These are phyloP conservation scores for Zenarchopterus dispar DNA, from an alignment of 2,797 vertebrate genomes.

Conservation along the genomic window DNA sequence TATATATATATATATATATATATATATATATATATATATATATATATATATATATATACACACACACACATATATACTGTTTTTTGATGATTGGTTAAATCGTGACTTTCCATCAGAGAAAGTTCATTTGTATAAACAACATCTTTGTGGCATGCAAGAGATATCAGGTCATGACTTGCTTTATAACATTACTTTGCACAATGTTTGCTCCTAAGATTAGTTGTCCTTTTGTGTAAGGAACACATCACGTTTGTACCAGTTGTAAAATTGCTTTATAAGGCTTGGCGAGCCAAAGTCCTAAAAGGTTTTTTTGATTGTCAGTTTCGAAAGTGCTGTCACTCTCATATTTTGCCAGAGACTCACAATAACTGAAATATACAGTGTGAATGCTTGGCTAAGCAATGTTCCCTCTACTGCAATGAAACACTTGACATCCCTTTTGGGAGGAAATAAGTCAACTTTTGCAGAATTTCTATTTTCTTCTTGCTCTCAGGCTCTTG, in stretches of 20 bases:
- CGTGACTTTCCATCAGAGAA: too few species aligned
- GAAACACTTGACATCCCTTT: constrained; percentile 42
- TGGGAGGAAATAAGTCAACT: constrained; percentile 36
- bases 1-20: too few species aligned
- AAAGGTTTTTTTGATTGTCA: constrained; percentile 13
- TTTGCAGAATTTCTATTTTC: constrained; percentile 9
- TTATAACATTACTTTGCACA: neutral
- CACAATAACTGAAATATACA: constrained; percentile 14
- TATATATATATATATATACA: too few species aligned
- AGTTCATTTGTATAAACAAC: too few species aligned
- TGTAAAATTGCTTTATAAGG: neutral
- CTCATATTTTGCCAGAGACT: constrained; percentile 25
- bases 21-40: too few species aligned
- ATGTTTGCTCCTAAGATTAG: neutral
- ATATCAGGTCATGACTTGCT: neutral
- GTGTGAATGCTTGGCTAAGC: constrained; percentile 28
- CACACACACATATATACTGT: too few species aligned
- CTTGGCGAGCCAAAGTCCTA: constrained; percentile 6
- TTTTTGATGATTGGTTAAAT: too few species aligned
- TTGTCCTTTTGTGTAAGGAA: neutral
- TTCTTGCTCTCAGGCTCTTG: neutral
- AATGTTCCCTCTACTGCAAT: constrained; percentile 38
- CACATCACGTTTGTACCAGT: neutral
- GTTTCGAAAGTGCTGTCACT: constrained; percentile 14
- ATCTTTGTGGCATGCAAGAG: too few species aligned